Base-by-base conservation (phyloP, 2,113 vertebrate species). In the Embiotoca jacksoni region DNA sequence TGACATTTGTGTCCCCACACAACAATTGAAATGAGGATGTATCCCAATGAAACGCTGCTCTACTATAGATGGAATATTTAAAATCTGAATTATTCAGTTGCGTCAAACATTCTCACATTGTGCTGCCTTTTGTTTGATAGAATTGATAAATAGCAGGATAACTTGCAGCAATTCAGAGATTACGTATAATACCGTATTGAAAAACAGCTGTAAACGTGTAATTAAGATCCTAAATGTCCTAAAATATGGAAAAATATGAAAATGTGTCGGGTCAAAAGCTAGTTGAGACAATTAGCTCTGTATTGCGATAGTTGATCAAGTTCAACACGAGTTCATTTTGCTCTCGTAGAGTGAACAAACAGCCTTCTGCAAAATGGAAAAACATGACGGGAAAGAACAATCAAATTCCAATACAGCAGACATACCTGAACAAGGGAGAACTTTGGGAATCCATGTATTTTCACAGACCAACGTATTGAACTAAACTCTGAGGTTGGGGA, bases 391-490 rank as follows among this genome's bases (percentile, higher is more conserved):
- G 84, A 91, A 91, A 89, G 75, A 71, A 62, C 70, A 77, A 76
- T 66, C 30, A 76, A 64, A 70, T 78, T 88, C 54, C 71, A 74
- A 77, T 63, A 78, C 68, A 76, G 63, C 83, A 92, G 82, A 82
- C 76, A 7, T 83, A 88, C 89, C 78, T 88, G 81, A 85, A 75
- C 69, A 64, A 68, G 81, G 82, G 73, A 52, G 90, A 82, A 86
- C 64, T 54, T 67, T 59, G 6, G 70, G 65, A 90, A 65, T 69
- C 75, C 55, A 67, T 58, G 49, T 80, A 72, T 76, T 84, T 85
- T 80, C 72, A 78, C 68, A 78, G 77, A 82, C 78, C 11, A n/a
- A 89, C 47, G 76, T 91, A 91, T 90, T 91, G 85, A 91, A 92
- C 82, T 85, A 69, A 88, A 82, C 83, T 76, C 72, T 55, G 71